These are phyloP conservation scores for Thunnus thynnus DNA, from an alignment of 2,113 vertebrate species.

Conservation along the genomic window DNA sequence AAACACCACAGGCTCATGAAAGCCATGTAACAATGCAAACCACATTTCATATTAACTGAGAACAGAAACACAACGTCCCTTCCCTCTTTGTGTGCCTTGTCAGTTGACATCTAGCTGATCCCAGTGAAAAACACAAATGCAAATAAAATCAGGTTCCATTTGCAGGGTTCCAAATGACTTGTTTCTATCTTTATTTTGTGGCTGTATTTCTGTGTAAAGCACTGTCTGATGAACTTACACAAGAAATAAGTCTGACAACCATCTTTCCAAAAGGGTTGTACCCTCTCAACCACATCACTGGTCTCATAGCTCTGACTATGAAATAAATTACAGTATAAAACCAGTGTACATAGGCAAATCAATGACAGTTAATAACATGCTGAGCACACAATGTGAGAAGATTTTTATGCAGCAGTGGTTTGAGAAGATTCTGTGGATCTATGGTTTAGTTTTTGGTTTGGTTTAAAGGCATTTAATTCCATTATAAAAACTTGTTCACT, in stretches of 20 bases:
- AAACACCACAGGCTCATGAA: constrained; percentile 32
- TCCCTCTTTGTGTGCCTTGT: background rate
- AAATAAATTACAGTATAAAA: too few species aligned
- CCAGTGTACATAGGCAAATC: too few species aligned
- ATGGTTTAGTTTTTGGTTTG: too few species aligned
- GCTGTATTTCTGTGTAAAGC: background rate
- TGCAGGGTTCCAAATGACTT: background rate
- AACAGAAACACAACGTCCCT: constrained; percentile 22
- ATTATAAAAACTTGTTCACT: too few species aligned
- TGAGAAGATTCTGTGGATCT: too few species aligned
- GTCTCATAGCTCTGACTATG: too few species aligned
- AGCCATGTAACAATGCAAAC: constrained; percentile 18
- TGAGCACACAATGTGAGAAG: too few species aligned
- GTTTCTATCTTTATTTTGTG: background rate
- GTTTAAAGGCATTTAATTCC: too few species aligned
- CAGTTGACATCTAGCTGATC: constrained; percentile 24
- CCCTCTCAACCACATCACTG: too few species aligned
- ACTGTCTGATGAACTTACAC: background rate
- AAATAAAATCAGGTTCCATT: constrained; percentile 2
- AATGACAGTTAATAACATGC: too few species aligned
- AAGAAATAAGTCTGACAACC: background rate
- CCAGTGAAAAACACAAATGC: constrained; percentile 13
- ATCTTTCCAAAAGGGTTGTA: background rate
- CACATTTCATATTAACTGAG: constrained; percentile 42
- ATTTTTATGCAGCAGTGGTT: too few species aligned